These are phyloP conservation scores for Piezodorus guildinii DNA, from an alignment of 1,140 invertebrate species.

Conservation along the genomic window DNA sequence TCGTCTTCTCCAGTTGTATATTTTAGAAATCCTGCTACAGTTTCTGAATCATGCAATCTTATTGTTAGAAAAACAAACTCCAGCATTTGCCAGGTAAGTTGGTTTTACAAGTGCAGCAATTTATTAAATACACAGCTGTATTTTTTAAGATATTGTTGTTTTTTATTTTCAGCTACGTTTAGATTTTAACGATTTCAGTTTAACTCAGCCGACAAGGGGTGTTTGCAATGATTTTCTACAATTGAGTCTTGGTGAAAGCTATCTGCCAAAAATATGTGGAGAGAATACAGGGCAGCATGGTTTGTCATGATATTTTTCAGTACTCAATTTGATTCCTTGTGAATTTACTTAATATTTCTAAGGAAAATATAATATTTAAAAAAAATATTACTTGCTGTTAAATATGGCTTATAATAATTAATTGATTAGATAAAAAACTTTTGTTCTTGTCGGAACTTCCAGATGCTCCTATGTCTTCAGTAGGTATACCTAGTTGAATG, in stretches of 20 bases:
- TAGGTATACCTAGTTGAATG: too few species aligned
- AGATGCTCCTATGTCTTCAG: too few species aligned
- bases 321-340: background rate
- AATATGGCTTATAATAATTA: too few species aligned
- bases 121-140: background rate
- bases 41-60: background rate
- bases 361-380: too few species aligned
- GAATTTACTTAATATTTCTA: background rate
- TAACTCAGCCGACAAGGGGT: constrained; percentile 58
- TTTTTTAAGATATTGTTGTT: background rate
- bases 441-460: too few species aligned
- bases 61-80: background rate
- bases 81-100: background rate
- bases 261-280: constrained; percentile 61
- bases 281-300: constrained; percentile 67
- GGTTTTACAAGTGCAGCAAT: too few species aligned
- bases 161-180: constrained; percentile 50
- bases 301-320: constrained; percentile 28
- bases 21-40: background rate
- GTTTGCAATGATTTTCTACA: constrained; percentile 59
- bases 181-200: constrained; percentile 59
- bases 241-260: constrained; percentile 52
- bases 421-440: too few species aligned
- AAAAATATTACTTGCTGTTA: too few species aligned
- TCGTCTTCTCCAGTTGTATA: background rate